These are phyloP conservation scores for Phainopepla nitens DNA, from an alignment of 2,113 vertebrate genomes.

Conservation along the genomic window DNA sequence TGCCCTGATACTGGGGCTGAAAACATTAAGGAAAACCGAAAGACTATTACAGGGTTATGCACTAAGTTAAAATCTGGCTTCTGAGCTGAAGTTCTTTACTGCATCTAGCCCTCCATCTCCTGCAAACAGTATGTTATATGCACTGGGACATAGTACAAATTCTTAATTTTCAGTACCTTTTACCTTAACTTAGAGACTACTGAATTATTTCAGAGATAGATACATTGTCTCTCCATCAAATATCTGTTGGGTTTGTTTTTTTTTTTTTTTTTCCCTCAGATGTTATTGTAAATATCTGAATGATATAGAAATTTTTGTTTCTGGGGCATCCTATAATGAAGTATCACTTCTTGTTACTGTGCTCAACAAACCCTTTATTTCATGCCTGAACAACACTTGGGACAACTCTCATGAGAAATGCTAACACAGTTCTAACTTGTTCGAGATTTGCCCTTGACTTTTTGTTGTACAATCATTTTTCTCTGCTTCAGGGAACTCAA, in stretches of 20 bases:
- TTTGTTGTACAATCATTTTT: background rate
- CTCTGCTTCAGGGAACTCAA: background rate
- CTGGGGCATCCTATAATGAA: background rate
- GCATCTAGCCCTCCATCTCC: background rate
- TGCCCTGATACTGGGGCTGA: background rate
- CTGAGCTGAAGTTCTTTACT: background rate
- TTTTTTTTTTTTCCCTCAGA: too few species aligned
- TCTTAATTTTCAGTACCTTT: background rate
- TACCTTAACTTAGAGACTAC: background rate
- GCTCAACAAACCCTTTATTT: slow-evolving; percentile 17
- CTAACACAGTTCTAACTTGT: background rate
- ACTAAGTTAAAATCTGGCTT: background rate
- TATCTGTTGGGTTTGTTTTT: fast-evolving
- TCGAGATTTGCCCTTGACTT: slow-evolving; percentile 25
- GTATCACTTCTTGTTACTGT: background rate
- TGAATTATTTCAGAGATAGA: background rate
- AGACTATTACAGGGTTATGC: background rate
- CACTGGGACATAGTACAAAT: background rate
- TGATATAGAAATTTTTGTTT: background rate
- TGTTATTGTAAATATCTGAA: background rate
- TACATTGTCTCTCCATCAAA: background rate
- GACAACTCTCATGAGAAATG: background rate
- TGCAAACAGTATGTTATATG: background rate
- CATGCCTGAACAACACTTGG: background rate
- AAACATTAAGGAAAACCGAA: background rate